A percentile compares a stretch with the other conserved stretches of the same genome.
phyloP scores from a whole-genome alignment of 1,140 invertebrate species.

The Hylaeus volcanicus region DNA sequence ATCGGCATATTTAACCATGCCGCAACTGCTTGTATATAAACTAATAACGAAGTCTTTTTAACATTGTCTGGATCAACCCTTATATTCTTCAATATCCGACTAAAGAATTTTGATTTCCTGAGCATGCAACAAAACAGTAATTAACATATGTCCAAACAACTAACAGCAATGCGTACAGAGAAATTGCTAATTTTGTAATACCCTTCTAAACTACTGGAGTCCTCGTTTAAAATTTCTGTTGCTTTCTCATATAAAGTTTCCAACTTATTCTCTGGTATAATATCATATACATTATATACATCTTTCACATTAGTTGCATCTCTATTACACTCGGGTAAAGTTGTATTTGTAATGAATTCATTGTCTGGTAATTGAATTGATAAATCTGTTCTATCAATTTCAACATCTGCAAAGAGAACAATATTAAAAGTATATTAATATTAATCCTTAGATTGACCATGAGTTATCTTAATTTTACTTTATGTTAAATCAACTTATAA shows the following conservation, averaged over 20 bases:
- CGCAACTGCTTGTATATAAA: slow-evolving; percentile 77
- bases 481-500: background rate
- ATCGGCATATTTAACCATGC: slow-evolving; percentile 74
- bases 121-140: slow-evolving; percentile 26
- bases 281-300: slow-evolving; percentile 79
- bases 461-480: too few species aligned
- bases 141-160: slow-evolving; percentile 19
- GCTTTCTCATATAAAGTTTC: slow-evolving; percentile 70
- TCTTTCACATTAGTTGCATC: slow-evolving; percentile 73
- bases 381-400: slow-evolving; percentile 68
- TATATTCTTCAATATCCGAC: slow-evolving; percentile 48
- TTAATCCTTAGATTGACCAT: background rate
- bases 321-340: slow-evolving; percentile 78
- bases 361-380: slow-evolving; percentile 42
- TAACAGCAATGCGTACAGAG: background rate
- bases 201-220: slow-evolving; percentile 43
- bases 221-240: slow-evolving; percentile 62
- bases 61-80: slow-evolving; percentile 54
- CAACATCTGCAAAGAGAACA: slow-evolving; percentile 64
- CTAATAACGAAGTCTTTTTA: slow-evolving; percentile 72
- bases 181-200: slow-evolving; percentile 36
- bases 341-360: slow-evolving; percentile 49
- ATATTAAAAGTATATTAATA: background rate
- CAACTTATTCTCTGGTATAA: slow-evolving; percentile 76
- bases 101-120: slow-evolving; percentile 66